Evolutionary conservation across 2,797 vertebrate genomes (phyloP).

Genomic region (Parauchenoglanis punctatus): DNA sequence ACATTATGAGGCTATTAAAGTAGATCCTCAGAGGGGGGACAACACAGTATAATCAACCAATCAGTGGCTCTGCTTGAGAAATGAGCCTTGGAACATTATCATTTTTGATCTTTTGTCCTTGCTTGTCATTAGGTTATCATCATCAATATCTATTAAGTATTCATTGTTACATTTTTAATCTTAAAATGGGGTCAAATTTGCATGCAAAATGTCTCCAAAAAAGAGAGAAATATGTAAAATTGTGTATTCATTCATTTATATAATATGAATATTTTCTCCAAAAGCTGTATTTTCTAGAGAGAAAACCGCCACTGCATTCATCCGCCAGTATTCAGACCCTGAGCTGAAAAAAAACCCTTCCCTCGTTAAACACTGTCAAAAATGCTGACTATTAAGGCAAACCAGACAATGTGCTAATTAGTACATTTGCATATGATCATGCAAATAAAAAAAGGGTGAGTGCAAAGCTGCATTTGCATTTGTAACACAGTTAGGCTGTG

Average conservation of each 20-base stretch:
- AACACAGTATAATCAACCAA: conserved; percentile 78
- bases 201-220: neutral
- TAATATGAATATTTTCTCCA: conserved; percentile 9
- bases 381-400: conserved; percentile 54
- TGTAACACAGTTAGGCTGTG: conserved; percentile 54
- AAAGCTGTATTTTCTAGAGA: conserved; percentile 17
- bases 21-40: conserved; percentile 69
- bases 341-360: conserved; percentile 50
- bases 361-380: conserved; percentile 58
- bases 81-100: conserved; percentile 73
- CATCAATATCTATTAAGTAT: conserved; percentile 33
- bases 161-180: conserved; percentile 22
- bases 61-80: conserved; percentile 78
- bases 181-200: conserved; percentile 16
- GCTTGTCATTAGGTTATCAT: conserved; percentile 54
- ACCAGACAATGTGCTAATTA: conserved; percentile 66
- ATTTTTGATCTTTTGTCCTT: conserved; percentile 73
- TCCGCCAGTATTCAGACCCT: conserved; percentile 51
- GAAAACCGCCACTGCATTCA: conserved; percentile 47
- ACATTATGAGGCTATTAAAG: conserved; percentile 80
- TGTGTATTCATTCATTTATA: neutral
- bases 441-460: conserved; percentile 59
- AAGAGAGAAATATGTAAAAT: neutral
- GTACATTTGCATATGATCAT: conserved; percentile 65
- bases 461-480: conserved; percentile 63